phyloP scores from a whole-genome alignment of 2,797 vertebrate genomes.

The Gymnothorax reevesii region DNA sequence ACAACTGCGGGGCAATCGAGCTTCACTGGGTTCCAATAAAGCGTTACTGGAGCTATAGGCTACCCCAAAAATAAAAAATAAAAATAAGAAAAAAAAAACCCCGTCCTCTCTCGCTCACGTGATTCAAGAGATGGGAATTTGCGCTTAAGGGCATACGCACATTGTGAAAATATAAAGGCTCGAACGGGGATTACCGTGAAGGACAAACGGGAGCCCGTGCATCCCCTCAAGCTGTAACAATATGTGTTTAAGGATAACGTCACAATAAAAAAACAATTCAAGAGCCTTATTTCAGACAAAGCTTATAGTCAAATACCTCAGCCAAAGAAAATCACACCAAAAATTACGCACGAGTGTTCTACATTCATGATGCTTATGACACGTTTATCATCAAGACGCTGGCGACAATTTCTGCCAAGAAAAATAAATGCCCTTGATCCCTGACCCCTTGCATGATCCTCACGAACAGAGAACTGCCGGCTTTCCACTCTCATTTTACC shows the following conservation, averaged over 20 bases:
- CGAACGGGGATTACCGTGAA: neutral
- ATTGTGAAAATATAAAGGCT: slow-evolving; percentile 3
- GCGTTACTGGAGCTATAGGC: neutral
- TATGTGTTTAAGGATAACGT: neutral
- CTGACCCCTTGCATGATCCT: too few species aligned
- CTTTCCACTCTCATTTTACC: too few species aligned
- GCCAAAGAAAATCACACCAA: too few species aligned
- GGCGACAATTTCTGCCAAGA: neutral
- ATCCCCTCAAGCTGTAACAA: neutral
- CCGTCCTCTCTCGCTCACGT: too few species aligned
- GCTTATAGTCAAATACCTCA: neutral
- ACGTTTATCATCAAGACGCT: neutral
- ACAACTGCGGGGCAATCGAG: neutral
- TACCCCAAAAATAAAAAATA: too few species aligned
- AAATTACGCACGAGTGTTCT: too few species aligned
- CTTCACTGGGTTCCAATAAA: neutral
- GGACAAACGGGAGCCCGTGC: neutral
- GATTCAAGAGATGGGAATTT: neutral
- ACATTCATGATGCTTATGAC: too few species aligned
- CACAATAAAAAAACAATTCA: neutral
- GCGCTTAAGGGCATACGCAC: neutral
- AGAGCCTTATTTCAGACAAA: neutral
- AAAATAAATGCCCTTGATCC: too few species aligned
- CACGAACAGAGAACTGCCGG: too few species aligned
- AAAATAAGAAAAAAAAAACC: too few species aligned